Conservation (phyloP, 30 jellyfish, hydroid and myxozoan species). For the Aurelia aurita complex sp. Pacific region DNA sequence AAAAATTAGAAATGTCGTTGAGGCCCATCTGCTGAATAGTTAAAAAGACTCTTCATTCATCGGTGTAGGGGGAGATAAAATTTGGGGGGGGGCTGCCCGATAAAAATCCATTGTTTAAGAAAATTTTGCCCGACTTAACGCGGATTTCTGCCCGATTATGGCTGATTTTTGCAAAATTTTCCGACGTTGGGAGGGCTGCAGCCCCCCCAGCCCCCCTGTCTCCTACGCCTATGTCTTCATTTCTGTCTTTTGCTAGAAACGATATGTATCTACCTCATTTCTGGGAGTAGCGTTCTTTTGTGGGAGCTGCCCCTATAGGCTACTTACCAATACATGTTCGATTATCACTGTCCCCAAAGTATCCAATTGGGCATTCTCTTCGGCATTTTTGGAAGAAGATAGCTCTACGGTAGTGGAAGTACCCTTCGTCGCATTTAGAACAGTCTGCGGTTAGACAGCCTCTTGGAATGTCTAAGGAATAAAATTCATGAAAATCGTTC, state of each 20-base stretch:
- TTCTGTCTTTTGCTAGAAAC: neutral
- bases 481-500: neutral
- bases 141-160: too few relatives aligned
- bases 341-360: constrained; percentile 16
- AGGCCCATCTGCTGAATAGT: neutral
- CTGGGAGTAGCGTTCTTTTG: neutral
- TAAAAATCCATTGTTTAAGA: too few relatives aligned
- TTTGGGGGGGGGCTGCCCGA: too few relatives aligned
- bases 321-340: constrained; percentile 53
- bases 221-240: too few relatives aligned
- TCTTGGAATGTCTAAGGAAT: constrained; percentile 34
- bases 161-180: too few relatives aligned
- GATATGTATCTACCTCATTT: neutral
- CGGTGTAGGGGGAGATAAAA: too few relatives aligned
- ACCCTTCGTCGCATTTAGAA: constrained; percentile 54
- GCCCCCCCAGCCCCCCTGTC: too few relatives aligned
- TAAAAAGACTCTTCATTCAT: neutral
- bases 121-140: too few relatives aligned
- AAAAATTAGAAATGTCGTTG: too few relatives aligned
- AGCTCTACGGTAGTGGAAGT: constrained; percentile 25
- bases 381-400: constrained; percentile 42
- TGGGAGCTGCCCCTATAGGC: neutral
- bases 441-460: constrained; percentile 59
- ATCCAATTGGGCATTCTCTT: constrained; percentile 47
- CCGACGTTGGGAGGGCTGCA: too few relatives aligned